Conservation (phyloP, 2,888 invertebrate species). For the Candidula unifasciata region DNA sequence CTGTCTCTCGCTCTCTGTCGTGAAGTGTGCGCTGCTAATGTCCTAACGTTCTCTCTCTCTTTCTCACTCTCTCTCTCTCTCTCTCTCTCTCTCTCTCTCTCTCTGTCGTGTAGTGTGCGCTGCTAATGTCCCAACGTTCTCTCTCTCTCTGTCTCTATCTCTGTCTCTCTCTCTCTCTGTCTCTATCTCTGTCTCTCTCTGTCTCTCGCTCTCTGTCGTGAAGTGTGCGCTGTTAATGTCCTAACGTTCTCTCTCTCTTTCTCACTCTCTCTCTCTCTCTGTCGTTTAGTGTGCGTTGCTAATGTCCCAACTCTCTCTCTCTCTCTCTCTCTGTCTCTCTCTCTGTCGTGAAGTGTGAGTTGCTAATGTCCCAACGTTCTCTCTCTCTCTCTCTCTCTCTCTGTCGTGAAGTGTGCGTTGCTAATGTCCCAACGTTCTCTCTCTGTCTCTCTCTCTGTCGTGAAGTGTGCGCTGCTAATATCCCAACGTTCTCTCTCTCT, state of each 20-base stretch:
- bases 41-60: not conserved
- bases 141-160: no score
- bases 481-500: not conserved
- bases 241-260: not conserved
- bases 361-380: not conserved
- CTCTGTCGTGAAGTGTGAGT: not conserved
- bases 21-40: not conserved
- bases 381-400: not conserved
- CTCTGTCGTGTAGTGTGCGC: no score
- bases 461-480: not conserved
- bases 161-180: not conserved
- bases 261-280: not conserved
- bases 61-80: not conserved
- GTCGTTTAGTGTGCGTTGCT: no score
- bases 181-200: not conserved
- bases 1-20: not conserved
- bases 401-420: not conserved
- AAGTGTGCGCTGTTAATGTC: not conserved
- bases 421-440: not conserved
- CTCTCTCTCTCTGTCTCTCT: no score
- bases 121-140: no score
- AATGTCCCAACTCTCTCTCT: no score
- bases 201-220: not conserved
- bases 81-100: not conserved
- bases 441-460: conserved; percentile 10